A percentile compares a stretch with the other conserved stretches of the same genome.
phyloP scores from a whole-genome alignment of 2,797 vertebrate genomes.

The Aphelocoma californica region DNA sequence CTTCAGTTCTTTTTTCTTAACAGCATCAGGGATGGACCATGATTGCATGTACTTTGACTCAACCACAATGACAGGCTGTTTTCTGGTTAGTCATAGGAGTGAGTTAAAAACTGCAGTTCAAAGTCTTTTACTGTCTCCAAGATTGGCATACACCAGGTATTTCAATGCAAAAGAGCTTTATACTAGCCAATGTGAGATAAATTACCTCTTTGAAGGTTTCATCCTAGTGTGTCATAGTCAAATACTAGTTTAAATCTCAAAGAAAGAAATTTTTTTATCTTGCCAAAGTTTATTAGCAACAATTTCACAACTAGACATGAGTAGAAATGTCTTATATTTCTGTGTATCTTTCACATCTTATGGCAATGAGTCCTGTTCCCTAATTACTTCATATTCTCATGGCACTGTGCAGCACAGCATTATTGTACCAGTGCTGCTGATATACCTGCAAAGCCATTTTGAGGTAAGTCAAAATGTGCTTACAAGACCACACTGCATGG shows the following conservation, averaged over 20 bases:
- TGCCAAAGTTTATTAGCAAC: neutral
- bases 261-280: neutral
- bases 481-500: neutral
- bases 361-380: rapidly evolving
- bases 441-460: neutral
- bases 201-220: neutral
- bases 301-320: neutral
- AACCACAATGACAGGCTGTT: neutral
- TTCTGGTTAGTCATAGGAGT: neutral
- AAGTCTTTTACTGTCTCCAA: neutral
- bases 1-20: neutral
- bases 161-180: neutral
- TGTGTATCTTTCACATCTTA: neutral
- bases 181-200: neutral
- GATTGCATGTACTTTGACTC: neutral
- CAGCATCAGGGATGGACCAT: neutral
- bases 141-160: neutral
- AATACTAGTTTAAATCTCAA: neutral
- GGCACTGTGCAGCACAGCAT: neutral
- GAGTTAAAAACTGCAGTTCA: neutral
- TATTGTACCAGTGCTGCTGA: neutral
- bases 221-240: neutral
- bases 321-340: neutral
- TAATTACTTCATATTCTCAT: neutral
- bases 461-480: neutral